Percentiles rank a stretch among this genome's conserved stretches.
Conservation (phyloP, 1,140 invertebrate genomes). For the Helicoverpa armigera region DNA sequence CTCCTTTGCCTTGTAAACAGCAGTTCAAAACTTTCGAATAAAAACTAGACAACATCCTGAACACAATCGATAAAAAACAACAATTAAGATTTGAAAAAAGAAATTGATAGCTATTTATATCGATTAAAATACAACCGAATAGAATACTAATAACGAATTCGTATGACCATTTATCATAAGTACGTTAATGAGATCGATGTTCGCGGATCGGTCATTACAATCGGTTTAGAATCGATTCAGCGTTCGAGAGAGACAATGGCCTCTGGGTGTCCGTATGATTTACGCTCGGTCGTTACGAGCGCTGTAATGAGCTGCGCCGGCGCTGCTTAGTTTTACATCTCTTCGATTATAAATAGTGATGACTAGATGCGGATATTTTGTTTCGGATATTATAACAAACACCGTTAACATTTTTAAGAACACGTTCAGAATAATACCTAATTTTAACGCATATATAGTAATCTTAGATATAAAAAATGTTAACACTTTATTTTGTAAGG, state of each 20-base stretch:
- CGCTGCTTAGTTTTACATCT: constrained; percentile 61
- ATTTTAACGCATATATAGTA: too few relatives aligned
- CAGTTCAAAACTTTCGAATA: not conserved
- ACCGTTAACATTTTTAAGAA: too few relatives aligned
- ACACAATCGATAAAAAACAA: constrained; percentile 19
- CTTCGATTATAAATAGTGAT: constrained; percentile 67
- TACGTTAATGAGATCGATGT: constrained; percentile 61
- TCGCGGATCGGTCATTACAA: constrained; percentile 68
- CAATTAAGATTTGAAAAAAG: constrained; percentile 10
- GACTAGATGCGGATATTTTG: constrained; percentile 32
- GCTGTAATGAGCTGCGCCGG: constrained; percentile 79
- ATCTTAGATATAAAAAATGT: not conserved
- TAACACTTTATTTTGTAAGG: not conserved
- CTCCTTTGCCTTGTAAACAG: constrained; percentile 10
- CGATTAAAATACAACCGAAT: constrained; percentile 41
- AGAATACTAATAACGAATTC: constrained; percentile 44
- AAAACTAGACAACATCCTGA: not conserved
- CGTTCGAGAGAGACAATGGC: constrained; percentile 64
- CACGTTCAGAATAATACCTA: too few relatives aligned
- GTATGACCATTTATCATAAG: constrained; percentile 50
- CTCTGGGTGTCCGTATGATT: constrained; percentile 77
- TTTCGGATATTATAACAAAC: constrained; percentile 6
- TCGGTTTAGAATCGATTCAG: constrained; percentile 62
- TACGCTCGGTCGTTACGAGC: constrained; percentile 76
- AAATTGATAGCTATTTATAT: constrained; percentile 23